Percentiles rank a stretch among this genome's conserved stretches.
Evolutionary conservation across 2,888 invertebrate genomes (phyloP).

Genomic region (Adineta ricciae): DNA sequence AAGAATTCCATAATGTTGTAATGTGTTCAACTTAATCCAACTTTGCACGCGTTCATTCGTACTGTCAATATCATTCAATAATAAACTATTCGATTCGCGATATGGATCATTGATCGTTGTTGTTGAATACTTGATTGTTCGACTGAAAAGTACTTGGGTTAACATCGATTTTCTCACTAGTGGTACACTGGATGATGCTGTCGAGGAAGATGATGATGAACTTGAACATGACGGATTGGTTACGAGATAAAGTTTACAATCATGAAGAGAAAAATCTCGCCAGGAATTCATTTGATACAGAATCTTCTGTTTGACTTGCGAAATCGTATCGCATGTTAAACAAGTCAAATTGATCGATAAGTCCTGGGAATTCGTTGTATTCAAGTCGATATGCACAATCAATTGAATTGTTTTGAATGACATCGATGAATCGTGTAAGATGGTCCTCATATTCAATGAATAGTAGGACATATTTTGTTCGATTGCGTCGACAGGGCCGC

Average conservation of each 20-base stretch:
- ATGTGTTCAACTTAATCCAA: conserved; percentile 90
- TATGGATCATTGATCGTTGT: not conserved
- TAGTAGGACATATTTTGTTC: not conserved
- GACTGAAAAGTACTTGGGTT: not conserved
- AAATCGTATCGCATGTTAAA: conserved; percentile 14
- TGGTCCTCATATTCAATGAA: not conserved
- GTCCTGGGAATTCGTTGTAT: not conserved
- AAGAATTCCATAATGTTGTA: conserved; percentile 84
- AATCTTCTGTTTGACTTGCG: conserved; percentile 6
- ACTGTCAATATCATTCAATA: conserved; percentile 10
- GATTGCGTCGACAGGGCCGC: not conserved
- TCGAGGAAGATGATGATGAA: not conserved
- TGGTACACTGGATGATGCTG: not conserved
- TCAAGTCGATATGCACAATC: not conserved
- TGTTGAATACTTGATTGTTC: not conserved
- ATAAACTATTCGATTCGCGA: not conserved
- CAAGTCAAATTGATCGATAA: not conserved
- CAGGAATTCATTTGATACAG: not conserved
- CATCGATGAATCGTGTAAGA: not conserved
- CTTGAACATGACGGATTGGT: not conserved
- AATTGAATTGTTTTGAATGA: not conserved
- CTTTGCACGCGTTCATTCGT: conserved; percentile 63
- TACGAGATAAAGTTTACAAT: not conserved
- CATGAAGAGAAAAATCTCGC: not conserved
- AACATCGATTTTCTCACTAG: not conserved